Conservation (phyloP, 2,113 vertebrate species). For the Hemiprocne comata region DNA sequence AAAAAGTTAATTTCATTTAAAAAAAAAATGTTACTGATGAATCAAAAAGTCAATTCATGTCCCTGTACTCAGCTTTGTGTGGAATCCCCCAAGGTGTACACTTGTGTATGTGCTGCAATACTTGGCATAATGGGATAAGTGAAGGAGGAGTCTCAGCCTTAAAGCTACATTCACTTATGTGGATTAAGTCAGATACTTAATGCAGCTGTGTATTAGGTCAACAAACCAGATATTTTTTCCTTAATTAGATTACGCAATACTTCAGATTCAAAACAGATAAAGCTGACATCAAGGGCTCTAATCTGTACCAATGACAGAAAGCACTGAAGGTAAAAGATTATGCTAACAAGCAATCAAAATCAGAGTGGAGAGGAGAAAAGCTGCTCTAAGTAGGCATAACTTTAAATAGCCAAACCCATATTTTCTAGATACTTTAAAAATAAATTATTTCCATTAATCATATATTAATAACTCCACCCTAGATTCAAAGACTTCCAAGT, state of each 20-base stretch:
- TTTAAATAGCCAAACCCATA: neutral
- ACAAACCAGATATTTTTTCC: neutral
- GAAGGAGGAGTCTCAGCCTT: slow-evolving; percentile 41
- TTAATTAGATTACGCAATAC: neutral
- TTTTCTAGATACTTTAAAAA: neutral
- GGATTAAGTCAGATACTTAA: slow-evolving; percentile 27
- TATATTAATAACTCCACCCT: neutral
- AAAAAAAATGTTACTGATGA: neutral
- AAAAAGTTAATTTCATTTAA: accelerated
- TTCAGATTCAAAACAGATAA: neutral
- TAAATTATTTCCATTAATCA: neutral
- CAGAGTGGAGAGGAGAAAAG: neutral
- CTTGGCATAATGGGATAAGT: neutral
- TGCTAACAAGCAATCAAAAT: neutral
- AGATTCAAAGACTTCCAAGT: neutral
- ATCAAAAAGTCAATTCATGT: neutral
- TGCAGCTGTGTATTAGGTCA: neutral
- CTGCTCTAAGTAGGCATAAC: neutral
- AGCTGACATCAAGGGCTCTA: neutral
- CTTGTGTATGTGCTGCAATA: slow-evolving; percentile 7
- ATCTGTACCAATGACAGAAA: neutral
- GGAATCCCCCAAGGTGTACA: neutral
- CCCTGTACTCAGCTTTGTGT: neutral
- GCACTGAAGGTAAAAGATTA: neutral
- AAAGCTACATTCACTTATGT: slow-evolving; percentile 29